Evolutionary conservation across 2,797 vertebrate species (phyloP), one percentile per base, ranked within the genome.

Genomic region (Gadopsis marmoratus): DNA sequence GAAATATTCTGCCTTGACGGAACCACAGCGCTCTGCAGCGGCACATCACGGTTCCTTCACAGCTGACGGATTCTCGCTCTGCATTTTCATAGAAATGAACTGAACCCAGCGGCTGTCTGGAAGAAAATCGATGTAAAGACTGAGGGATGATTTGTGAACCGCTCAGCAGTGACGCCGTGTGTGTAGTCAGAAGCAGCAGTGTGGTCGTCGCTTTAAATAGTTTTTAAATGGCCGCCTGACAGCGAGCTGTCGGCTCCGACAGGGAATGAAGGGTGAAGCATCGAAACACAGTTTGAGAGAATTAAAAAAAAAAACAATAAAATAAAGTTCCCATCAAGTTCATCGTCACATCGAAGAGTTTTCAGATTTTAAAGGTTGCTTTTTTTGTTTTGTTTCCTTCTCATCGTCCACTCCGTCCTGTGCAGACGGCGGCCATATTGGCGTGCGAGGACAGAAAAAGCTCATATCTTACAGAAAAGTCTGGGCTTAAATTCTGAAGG

Each of bases 311-410:
- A 89, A 74, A 89, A 89, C 71, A 86, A 84, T 76, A 85, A 91
- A 90, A 90, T 89, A 88, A 82, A 91, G 81, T 90, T 74, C 89
- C 87, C 82, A 87, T 84, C 33, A 35, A 86, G 77, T 87, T 91
- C 83, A 88, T 79, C 56, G 78, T 84, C 88, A 87, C 88, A 82
- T 85, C 63, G 86, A 92, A 89, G 60, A 78, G 58, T 74, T 85
- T 76, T 83, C 72, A 79, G 72, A 59, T 78, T 84, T 84, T 82
- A 91, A 92, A 90, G 87, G 78, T 54, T 39, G 65, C 63, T 62
- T 37, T 65, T 74, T 74, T 39, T 55, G 5, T 51, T 71, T 63
- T 41, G 23, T 63, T 62, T 69, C 66, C 68, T 81, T 64, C 35
- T n/a, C 47, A 2, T 55, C 14, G 56, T 77, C 60, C 14, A 6